These are phyloP conservation scores for Hemitrygon akajei DNA, from an alignment of 2,797 vertebrate genomes.

Conservation along the genomic window DNA sequence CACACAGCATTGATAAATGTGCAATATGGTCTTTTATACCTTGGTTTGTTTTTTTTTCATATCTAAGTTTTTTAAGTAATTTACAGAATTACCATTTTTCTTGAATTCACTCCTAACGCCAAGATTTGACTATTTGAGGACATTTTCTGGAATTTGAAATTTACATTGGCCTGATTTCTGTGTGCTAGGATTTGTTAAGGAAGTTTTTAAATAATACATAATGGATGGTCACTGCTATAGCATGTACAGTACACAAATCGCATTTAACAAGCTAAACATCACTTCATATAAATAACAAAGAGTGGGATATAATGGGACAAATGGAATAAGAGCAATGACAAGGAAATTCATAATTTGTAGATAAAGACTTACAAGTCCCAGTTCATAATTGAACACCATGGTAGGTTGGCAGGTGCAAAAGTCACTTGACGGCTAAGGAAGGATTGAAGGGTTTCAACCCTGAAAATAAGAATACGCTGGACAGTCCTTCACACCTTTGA, in stretches of 20 bases:
- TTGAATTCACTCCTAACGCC: too few species aligned
- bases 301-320: conserved; percentile 3
- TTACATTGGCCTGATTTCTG: background rate
- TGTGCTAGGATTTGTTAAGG: background rate
- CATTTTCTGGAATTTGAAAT: background rate
- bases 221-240: background rate
- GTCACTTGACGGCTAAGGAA: background rate
- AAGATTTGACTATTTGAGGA: background rate
- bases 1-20: background rate
- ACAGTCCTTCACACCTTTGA: too few species aligned
- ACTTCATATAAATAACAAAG: background rate
- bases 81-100: background rate
- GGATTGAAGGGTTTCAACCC: background rate
- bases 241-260: background rate
- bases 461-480: background rate
- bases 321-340: background rate
- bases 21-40: background rate
- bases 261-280: conserved; percentile 8
- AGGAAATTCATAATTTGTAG: background rate
- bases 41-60: background rate
- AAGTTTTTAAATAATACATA: background rate
- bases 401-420: background rate
- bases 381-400: background rate
- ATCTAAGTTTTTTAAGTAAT: background rate
- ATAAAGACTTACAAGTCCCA: background rate